These are phyloP conservation scores for Tetraneura akinire DNA, from an alignment of 1,140 invertebrate genomes.

Conservation along the genomic window DNA sequence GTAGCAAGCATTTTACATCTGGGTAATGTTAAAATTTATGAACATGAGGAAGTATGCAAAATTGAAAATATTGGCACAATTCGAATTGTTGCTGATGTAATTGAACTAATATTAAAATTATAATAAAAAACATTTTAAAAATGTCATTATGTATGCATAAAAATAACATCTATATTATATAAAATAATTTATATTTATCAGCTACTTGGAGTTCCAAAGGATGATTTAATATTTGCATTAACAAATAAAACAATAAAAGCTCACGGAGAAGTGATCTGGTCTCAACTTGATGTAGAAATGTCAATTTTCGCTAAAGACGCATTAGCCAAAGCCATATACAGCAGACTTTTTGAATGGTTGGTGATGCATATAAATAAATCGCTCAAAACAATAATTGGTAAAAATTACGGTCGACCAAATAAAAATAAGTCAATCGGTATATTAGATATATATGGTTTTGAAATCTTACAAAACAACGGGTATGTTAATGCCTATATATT, in stretches of 20 bases:
- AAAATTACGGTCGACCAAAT: constrained; percentile 65
- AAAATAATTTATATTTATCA: constrained; percentile 56
- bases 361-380: constrained; percentile 73
- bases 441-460: constrained; percentile 87
- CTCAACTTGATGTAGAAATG: constrained; percentile 70
- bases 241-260: constrained; percentile 85
- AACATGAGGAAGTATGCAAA: background rate
- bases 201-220: constrained; percentile 71
- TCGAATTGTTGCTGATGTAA: constrained; percentile 49
- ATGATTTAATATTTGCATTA: constrained; percentile 70
- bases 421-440: constrained; percentile 78
- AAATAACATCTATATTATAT: no score
- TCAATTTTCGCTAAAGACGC: constrained; percentile 61
- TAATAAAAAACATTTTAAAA: no score
- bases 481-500: background rate
- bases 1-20: constrained; percentile 81
- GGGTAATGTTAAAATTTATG: constrained; percentile 76
- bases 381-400: constrained; percentile 73
- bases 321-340: constrained; percentile 73
- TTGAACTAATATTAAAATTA: background rate
- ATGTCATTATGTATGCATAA: no score
- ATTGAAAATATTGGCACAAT: background rate
- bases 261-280: constrained; percentile 77
- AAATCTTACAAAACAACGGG: constrained; percentile 79
- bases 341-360: constrained; percentile 76